phyloP scores from a whole-genome alignment of 2,797 vertebrate species.

The Anisognathus igniventris region DNA sequence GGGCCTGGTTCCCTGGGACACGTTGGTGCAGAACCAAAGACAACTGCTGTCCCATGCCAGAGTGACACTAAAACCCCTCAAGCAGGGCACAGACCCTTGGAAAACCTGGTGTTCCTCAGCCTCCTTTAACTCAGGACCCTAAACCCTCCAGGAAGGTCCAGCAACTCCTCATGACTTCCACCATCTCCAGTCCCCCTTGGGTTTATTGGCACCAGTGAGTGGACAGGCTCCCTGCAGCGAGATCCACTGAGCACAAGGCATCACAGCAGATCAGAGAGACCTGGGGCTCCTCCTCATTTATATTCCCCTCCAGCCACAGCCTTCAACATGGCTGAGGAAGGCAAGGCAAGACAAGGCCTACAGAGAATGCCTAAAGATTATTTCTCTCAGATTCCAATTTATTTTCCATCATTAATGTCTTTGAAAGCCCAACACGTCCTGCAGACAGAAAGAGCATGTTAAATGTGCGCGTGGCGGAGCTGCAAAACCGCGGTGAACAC shows the following conservation, averaged over 20 bases:
- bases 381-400: constrained; percentile 72
- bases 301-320: constrained; percentile 59
- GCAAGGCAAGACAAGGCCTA: constrained; percentile 61
- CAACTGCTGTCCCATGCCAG: neutral
- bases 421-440: constrained; percentile 60
- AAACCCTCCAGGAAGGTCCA: neutral
- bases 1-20: neutral
- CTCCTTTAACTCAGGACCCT: neutral
- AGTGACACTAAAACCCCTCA: neutral
- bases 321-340: constrained; percentile 64
- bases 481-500: neutral
- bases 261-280: neutral
- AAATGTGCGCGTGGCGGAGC: neutral
- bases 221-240: neutral
- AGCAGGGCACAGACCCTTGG: neutral
- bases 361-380: constrained; percentile 66
- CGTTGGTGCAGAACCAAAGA: neutral
- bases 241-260: neutral
- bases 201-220: neutral
- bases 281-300: constrained; percentile 41
- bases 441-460: constrained; percentile 31
- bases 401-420: constrained; percentile 76
- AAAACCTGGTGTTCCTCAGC: neutral
- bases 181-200: neutral
- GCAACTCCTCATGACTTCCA: neutral